Base-by-base conservation (phyloP, 2,888 invertebrate species). In the Nomada fabriciana region DNA sequence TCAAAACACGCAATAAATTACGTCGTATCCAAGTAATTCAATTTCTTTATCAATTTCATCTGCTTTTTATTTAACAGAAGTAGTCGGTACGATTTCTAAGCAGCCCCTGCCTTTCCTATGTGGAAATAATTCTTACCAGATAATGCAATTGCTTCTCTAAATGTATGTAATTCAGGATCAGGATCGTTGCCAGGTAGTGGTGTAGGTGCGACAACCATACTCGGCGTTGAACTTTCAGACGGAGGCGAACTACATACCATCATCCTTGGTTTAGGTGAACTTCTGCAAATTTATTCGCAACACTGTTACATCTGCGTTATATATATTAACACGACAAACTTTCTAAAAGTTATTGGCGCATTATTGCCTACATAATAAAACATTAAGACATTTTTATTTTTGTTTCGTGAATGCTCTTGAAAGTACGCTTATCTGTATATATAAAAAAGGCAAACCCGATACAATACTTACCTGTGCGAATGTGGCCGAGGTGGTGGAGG, bases 111-210 rank as follows among this genome's bases (percentile, higher is more conserved):
- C 3, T 15, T 47, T 47, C 13, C 15, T 47, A 13, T 18, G 53
- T 18, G 1, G 29, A 59, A 72, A 9, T 29, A 36, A 59, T 36
- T 61, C 80, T 80, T 93, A 95, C 95, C 95, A 90, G 95, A 95
- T 84, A 96, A 93, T 72, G 96, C 96, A 90, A 97, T 95, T 80
- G 97, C 97, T 94, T 97, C 97, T 92, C 96, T 95, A 92, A 97
- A 97, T 86, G 96, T 96, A 90, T 96, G 96, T 89, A 97, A 94
- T 91, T 97, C 96, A 63, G 95, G 94, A 90, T 96, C 96, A 77
- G 92, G 92, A 88, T 93, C 94, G 88, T 88, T 93, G 29, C 94
- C 93, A 69, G 94, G 93, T 57, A 94, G 93, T 42, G 92, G 91
- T 61, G 92, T 89, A 64, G 93, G 91, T 36, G 93, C 90, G 23